phyloP scores from a whole-genome alignment of 2,113 vertebrate genomes.

The Epinephelus cyanopodus region DNA sequence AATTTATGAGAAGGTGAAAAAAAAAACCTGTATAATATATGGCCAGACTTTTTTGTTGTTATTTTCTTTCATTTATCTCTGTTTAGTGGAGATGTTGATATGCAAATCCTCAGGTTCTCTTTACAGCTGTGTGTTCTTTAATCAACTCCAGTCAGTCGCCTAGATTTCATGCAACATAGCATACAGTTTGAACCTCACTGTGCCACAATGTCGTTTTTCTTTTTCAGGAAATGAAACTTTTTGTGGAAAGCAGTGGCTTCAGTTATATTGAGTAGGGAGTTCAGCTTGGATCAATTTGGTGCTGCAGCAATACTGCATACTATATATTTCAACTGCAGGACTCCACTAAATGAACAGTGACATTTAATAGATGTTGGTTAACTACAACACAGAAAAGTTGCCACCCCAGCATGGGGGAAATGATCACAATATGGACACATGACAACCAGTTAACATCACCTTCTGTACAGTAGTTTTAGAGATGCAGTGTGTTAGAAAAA shows the following conservation, averaged over 20 bases:
- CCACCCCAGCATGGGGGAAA: background rate
- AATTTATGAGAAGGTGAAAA: constrained; percentile 85
- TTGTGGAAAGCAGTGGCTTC: constrained; percentile 32
- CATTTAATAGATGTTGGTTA: background rate
- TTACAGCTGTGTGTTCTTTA: constrained; percentile 38
- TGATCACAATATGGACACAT: background rate
- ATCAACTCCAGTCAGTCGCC: constrained; percentile 22
- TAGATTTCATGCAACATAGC: constrained; percentile 12
- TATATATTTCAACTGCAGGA: background rate
- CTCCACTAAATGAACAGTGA: background rate
- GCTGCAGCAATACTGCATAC: background rate
- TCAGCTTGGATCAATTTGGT: constrained; percentile 8
- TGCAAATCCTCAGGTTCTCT: constrained; percentile 60
- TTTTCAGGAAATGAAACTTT: constrained; percentile 11
- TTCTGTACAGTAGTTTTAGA: constrained; percentile 4
- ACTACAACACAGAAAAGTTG: background rate
- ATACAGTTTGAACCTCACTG: constrained; percentile 28
- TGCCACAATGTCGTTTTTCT: constrained; percentile 40
- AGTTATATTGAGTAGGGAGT: constrained; percentile 6
- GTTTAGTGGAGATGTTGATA: constrained; percentile 53
- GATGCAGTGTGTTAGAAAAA: background rate
- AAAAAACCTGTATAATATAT: constrained; percentile 58
- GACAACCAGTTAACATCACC: background rate
- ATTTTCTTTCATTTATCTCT: constrained; percentile 36
- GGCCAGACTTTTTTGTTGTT: constrained; percentile 47